Base-by-base conservation (phyloP, 2,113 vertebrate species). In the Scatophagus argus region DNA sequence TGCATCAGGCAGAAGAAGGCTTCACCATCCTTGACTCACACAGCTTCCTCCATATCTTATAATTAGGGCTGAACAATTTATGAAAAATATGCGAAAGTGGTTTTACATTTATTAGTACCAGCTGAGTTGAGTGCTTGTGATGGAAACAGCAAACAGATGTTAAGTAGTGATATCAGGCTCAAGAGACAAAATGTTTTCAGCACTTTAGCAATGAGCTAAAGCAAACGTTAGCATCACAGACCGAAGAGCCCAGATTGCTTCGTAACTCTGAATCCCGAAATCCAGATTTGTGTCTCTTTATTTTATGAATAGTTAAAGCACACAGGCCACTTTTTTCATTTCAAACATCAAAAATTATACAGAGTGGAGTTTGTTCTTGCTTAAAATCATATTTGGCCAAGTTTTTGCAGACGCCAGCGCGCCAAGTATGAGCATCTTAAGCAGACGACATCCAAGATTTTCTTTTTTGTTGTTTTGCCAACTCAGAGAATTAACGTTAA, bases 401-500 rank as follows among this genome's bases (percentile, higher is more conserved):
- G 16, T 60, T 60, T 39, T 25, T 21, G 21, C n/a, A 29, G 17
- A 49, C 16, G 16, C 4, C 43, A 23, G 32, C 47, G 12, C 38
- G 5, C 21, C 32, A 41, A 72, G 55, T 52, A 54, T 34, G 17
- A 77, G n/a, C 61, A 59, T 61, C 25, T 31, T 65, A 27, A 58
- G 64, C 38, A 64, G 61, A 63, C 43, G 73, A 72, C 38, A 65
- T 58, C 52, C 47, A 43, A 52, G 12, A 54, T 23, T 13, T n/a
- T 3, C 5, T 38, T 38, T 19, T 25, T 68, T 67, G 31, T 38
- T 58, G 31, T 66, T 62, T 36, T 16, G 64, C 14, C 76, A 79
- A 39, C 61, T 55, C 4, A 65, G 68, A 36, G 12, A 64, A 56
- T 54, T 49, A 36, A 62, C 3, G 43, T 60, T 70, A 51, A 83